These are phyloP conservation scores for Meganola albula DNA, from an alignment of 2,888 invertebrate species.

Conservation along the genomic window DNA sequence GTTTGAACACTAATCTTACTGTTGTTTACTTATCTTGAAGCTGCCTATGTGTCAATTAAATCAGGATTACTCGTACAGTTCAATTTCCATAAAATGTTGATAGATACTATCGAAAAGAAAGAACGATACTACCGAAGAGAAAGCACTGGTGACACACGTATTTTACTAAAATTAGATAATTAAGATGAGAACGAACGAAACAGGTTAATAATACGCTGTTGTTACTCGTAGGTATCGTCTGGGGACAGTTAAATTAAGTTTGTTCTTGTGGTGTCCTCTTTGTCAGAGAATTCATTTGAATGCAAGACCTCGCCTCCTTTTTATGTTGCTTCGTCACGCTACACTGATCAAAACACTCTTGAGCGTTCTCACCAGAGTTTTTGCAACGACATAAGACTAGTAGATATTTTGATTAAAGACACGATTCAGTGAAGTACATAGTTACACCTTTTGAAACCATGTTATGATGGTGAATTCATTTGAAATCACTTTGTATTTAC, in stretches of 20 bases:
- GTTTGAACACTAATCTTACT: too few relatives aligned
- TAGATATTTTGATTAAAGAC: constrained; percentile 19
- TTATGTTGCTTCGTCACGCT: constrained; percentile 44
- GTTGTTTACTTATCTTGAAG: too few relatives aligned
- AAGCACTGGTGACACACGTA: constrained; percentile 2
- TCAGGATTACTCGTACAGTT: too few relatives aligned
- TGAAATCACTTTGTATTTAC: too few relatives aligned
- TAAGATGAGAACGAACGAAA: constrained; percentile 1
- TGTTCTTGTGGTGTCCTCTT: constrained; percentile 31
- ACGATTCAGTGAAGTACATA: constrained; percentile 10
- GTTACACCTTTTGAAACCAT: constrained; percentile 2
- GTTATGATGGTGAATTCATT: too few relatives aligned
- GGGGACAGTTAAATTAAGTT: constrained; percentile 32
- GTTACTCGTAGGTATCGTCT: constrained; percentile 15
- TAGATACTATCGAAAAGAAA: too few relatives aligned
- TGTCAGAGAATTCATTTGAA: constrained; percentile 40
- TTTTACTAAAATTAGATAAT: neutral
- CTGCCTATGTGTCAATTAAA: too few relatives aligned
- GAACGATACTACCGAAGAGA: too few relatives aligned
- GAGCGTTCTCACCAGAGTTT: constrained; percentile 31
- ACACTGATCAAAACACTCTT: constrained; percentile 51
- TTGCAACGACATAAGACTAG: constrained; percentile 24
- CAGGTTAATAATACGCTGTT: constrained; percentile 6
- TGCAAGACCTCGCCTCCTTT: constrained; percentile 38
- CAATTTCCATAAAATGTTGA: too few relatives aligned